Conservation (phyloP, 2,113 vertebrate species). For the Cyprinus carpio region DNA sequence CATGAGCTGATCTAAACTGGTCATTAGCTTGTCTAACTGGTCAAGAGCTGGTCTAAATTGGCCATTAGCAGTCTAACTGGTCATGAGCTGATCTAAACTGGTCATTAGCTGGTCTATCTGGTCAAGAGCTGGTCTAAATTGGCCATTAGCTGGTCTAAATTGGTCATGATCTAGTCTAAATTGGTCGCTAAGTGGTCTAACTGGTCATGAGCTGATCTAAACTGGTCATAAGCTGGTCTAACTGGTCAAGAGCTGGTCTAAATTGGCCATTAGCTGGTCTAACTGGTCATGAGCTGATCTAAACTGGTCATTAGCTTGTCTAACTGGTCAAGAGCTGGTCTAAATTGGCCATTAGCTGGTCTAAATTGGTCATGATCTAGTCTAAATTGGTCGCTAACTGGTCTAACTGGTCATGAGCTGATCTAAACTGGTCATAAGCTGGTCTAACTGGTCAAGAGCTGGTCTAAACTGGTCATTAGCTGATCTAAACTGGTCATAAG, state of each 20-base stretch:
- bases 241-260: background rate
- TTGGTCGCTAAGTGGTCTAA: no score
- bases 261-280: background rate
- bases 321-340: background rate
- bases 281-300: background rate
- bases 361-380: background rate
- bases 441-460: background rate
- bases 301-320: background rate
- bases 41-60: background rate
- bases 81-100: background rate
- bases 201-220: background rate
- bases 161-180: background rate
- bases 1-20: background rate
- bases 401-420: background rate
- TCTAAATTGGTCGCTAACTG: background rate
- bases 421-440: background rate
- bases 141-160: background rate
- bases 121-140: background rate
- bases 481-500: background rate
- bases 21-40: background rate
- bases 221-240: background rate
- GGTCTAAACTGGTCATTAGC: background rate
- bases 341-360: background rate
- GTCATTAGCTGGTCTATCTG: background rate
- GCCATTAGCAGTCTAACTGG: background rate